Evolutionary conservation across 2,113 vertebrate genomes (phyloP).

Genomic region (Pachycephala philippinensis): DNA sequence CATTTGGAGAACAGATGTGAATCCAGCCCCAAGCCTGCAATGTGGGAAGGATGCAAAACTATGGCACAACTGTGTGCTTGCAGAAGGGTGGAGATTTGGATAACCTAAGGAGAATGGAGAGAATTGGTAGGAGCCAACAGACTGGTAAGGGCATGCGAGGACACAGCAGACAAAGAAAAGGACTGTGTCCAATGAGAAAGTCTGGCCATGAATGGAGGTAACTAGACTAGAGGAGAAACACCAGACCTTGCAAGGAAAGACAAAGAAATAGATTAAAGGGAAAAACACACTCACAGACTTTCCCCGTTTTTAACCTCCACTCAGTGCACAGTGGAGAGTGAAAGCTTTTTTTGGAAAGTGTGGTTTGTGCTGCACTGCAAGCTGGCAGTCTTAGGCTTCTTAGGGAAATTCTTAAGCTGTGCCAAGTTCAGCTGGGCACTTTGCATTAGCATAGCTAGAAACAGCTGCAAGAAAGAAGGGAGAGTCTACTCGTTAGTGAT

Average conservation of each 20-base stretch:
- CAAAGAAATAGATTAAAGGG: not conserved
- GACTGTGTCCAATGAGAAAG: not conserved
- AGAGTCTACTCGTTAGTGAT: not conserved
- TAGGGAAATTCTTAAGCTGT: not conserved
- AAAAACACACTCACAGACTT: not conserved
- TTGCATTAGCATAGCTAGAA: not conserved
- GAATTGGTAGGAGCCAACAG: not conserved
- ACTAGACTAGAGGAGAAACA: not conserved
- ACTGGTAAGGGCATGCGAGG: not conserved
- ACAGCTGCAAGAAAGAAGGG: not conserved
- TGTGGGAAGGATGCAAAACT: not conserved
- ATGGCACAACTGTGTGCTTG: not conserved
- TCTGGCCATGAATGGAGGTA: not conserved
- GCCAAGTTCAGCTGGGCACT: not conserved
- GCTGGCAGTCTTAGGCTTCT: not conserved
- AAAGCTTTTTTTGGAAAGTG: not conserved
- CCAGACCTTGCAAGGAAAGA: not conserved
- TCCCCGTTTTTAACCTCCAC: not conserved
- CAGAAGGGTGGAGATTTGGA: not conserved
- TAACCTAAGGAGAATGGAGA: not conserved
- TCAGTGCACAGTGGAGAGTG: not conserved
- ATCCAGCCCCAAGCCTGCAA: not conserved
- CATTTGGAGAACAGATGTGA: conserved; percentile 44
- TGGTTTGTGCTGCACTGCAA: not conserved
- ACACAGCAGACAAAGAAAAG: not conserved